Base-by-base conservation (phyloP, 2,888 invertebrate species). In the Amphipoea lucens region DNA sequence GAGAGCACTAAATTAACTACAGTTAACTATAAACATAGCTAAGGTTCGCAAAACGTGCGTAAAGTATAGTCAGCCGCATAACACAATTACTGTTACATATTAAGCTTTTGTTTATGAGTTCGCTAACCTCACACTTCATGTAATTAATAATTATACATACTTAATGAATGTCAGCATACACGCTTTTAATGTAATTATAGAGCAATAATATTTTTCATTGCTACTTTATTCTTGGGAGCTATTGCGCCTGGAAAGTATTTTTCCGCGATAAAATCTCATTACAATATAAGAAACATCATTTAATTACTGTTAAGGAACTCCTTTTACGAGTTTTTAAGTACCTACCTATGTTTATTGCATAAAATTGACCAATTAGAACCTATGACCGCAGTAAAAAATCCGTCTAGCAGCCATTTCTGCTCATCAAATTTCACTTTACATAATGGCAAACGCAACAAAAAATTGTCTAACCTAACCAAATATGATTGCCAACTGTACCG, bases 401-500 rank as follows among this genome's bases (percentile, higher is more conserved):
- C 69, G 60, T 74, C 3, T 60, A 68, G 77, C 69, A 73, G 69
- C 40, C 66, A 73, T 65, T 84, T 81, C 54, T 77, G 76, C 76
- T 83, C 83, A 77, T 87, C 76, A 84, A 86, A 85, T 79, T 71
- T 80, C 86, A 85, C 84, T 89, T 84, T 81, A 63, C 83, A 83
- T 85, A 89, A 88, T 83, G 78, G 76, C 42, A 69, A 82, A 82
- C 75, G 65, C 82, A 73, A 87, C 86, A 87, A 88, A 86, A 88
- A 90, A 88, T 68, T 78, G 83, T 82, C 74, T 82, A 84, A 85
- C 83, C 82, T 88, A 87, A 88, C 82, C 81, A 84, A 89, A 91
- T 90, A 90, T 90, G 90, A 92, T 92, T 92, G 91, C 91, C 83
- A 88, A 91, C 89, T 88, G 92, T 90, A 92, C 92, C 82, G 87